phyloP scores from a whole-genome alignment of 2,888 invertebrate species.

The Nemotelus nigrinus region DNA sequence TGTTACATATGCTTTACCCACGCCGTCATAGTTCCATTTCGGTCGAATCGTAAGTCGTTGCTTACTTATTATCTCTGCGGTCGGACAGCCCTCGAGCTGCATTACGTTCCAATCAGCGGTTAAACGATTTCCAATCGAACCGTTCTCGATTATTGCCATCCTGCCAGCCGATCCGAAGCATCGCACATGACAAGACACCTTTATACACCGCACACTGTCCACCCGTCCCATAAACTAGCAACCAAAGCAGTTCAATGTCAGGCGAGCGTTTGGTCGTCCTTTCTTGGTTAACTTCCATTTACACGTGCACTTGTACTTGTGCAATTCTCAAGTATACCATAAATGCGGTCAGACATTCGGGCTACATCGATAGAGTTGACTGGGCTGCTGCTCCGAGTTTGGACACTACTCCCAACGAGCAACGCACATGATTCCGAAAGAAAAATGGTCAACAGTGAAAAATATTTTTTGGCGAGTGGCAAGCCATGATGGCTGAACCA shows the following conservation, averaged over 20 bases:
- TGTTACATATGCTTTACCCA: background rate
- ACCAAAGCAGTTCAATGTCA: background rate
- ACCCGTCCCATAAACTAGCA: background rate
- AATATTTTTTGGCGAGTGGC: too few relatives aligned
- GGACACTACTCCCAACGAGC: background rate
- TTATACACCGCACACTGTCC: background rate
- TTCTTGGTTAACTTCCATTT: slow-evolving; percentile 29
- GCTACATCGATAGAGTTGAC: background rate
- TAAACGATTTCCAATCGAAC: slow-evolving; percentile 33
- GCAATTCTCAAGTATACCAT: slow-evolving; percentile 29
- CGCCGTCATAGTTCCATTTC: background rate
- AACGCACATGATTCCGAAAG: background rate
- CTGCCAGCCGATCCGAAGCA: background rate
- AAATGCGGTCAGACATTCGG: slow-evolving; percentile 34
- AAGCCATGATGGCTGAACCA: too few relatives aligned
- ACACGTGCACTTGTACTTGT: slow-evolving; percentile 37
- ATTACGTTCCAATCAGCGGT: slow-evolving; percentile 37
- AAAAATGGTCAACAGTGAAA: background rate
- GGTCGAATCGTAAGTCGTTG: slow-evolving; percentile 5
- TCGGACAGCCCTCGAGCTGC: background rate
- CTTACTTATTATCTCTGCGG: slow-evolving; percentile 12
- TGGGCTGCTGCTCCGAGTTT: background rate
- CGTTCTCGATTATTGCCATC: background rate
- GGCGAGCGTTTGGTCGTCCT: background rate
- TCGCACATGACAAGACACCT: too few relatives aligned